phyloP scores from a whole-genome alignment of 1,140 invertebrate genomes.

The Halotydeus destructor region DNA sequence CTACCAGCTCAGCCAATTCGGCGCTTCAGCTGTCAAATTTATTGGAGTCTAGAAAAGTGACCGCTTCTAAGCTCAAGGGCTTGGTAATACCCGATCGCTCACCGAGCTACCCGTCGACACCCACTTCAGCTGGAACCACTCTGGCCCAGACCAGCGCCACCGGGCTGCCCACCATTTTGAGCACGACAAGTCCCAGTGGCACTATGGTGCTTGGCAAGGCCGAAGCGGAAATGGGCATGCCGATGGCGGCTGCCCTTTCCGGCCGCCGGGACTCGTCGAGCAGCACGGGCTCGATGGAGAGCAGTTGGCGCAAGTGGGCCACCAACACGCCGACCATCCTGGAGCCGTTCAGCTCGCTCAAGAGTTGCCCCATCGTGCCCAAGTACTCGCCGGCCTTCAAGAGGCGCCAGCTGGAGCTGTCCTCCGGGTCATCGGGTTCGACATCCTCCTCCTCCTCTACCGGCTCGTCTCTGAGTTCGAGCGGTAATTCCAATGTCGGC shows the following conservation, averaged over 20 bases:
- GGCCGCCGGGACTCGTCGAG: neutral
- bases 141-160: conserved; percentile 10
- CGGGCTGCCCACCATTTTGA: conserved; percentile 54
- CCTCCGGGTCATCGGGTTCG: conserved; percentile 7
- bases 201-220: neutral
- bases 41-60: conserved; percentile 52
- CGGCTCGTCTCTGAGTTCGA: conserved; percentile 13
- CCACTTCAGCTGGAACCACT: conserved; percentile 7
- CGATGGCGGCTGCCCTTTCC: conserved; percentile 7
- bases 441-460: conserved; percentile 14
- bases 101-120: too few relatives aligned
- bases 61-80: conserved; percentile 56
- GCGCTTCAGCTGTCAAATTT: conserved; percentile 25
- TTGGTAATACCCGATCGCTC: conserved; percentile 60
- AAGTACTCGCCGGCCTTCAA: conserved; percentile 68
- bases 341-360: neutral
- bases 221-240: conserved; percentile 8
- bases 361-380: conserved; percentile 27
- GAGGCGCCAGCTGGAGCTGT: conserved; percentile 37
- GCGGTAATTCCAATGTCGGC: too few relatives aligned
- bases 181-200: conserved; percentile 25
- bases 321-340: conserved; percentile 1
- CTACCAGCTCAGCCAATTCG: neutral
- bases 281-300: conserved; percentile 9
- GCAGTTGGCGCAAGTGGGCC: neutral